Conservation (phyloP, 1,140 invertebrate genomes). For the Colletes gigas region DNA sequence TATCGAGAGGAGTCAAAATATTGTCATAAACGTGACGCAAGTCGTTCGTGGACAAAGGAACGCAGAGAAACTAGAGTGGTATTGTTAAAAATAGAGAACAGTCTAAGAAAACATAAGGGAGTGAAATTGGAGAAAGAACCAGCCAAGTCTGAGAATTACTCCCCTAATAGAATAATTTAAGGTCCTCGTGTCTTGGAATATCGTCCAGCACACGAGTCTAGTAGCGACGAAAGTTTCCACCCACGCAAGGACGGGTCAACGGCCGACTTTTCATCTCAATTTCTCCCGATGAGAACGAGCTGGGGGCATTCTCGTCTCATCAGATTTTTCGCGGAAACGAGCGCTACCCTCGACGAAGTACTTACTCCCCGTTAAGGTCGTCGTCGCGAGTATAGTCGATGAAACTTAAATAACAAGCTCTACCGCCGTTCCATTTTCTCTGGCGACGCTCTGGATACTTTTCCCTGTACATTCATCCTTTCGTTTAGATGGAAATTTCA, state of each 20-base stretch:
- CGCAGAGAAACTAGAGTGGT: too few species aligned
- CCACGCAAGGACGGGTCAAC: constrained; percentile 9
- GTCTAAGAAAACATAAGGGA: too few species aligned
- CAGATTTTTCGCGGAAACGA: constrained; percentile 35
- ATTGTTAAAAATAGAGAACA: too few species aligned
- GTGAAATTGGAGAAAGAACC: neutral
- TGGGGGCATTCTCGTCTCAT: constrained; percentile 23
- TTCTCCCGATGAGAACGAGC: neutral
- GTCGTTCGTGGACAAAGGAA: too few species aligned
- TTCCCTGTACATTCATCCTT: neutral
- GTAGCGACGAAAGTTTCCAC: neutral
- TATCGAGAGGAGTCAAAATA: too few species aligned
- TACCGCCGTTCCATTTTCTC: neutral
- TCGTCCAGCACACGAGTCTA: neutral
- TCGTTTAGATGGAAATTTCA: constrained; percentile 4
- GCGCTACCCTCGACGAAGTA: neutral
- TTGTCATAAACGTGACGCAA: too few species aligned
- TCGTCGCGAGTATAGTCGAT: neutral
- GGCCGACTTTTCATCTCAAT: constrained; percentile 27
- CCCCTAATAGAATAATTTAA: neutral
- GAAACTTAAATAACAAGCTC: constrained; percentile 18
- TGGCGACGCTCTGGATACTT: neutral
- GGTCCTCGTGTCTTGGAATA: neutral
- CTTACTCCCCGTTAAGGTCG: too few species aligned
- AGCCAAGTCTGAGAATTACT: neutral